Conservation (phyloP, 2,797 vertebrate genomes). For the Takifugu ocellatus region DNA sequence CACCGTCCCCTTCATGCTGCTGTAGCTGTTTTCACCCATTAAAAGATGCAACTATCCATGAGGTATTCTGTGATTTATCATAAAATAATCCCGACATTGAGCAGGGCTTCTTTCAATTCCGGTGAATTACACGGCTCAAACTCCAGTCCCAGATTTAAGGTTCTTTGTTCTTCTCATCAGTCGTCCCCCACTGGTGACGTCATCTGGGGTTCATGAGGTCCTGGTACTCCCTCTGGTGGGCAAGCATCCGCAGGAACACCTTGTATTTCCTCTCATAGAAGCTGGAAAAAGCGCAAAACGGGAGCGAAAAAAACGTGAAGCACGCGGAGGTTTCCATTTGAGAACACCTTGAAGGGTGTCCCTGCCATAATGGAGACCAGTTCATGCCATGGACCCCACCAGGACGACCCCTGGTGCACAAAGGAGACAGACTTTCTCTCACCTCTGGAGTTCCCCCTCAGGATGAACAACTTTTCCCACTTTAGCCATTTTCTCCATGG, state of each 20-base stretch:
- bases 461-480: slow-evolving; percentile 84
- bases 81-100: too few species aligned
- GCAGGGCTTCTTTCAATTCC: too few species aligned
- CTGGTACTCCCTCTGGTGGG: slow-evolving; percentile 89
- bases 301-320: not conserved
- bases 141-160: not conserved
- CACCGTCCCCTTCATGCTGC: too few species aligned
- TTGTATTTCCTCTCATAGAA: slow-evolving; percentile 91
- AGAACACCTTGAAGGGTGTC: not conserved
- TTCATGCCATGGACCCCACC: too few species aligned
- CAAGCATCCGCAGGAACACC: slow-evolving; percentile 86
- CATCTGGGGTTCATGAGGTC: slow-evolving; percentile 79
- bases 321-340: not conserved
- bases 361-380: too few species aligned
- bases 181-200: slow-evolving; percentile 11
- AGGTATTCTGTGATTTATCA: too few species aligned
- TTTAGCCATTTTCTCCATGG: slow-evolving; percentile 90
- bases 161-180: slow-evolving; percentile 10
- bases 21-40: too few species aligned
- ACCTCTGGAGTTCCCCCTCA: slow-evolving; percentile 80
- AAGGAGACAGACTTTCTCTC: slow-evolving; percentile 24
- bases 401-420: too few species aligned
- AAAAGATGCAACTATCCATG: too few species aligned
- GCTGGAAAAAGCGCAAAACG: slow-evolving; percentile 56
- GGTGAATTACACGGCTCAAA: too few species aligned